These are phyloP conservation scores for Eurystomus glaucurus DNA, from an alignment of 2,797 vertebrate genomes.

Conservation along the genomic window DNA sequence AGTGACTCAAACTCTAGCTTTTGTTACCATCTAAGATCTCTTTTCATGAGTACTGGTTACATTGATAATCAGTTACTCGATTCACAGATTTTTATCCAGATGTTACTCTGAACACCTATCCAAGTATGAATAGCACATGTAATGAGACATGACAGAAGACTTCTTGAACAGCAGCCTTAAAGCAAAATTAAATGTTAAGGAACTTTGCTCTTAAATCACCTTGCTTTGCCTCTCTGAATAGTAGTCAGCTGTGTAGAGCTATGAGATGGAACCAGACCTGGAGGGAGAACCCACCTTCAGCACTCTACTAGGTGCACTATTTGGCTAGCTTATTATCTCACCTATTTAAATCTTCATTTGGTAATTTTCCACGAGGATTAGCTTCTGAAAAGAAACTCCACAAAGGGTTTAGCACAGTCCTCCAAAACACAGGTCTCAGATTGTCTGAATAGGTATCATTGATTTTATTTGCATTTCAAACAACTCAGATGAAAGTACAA, in stretches of 20 bases:
- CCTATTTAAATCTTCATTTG: conserved; percentile 16
- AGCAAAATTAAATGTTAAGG: background rate
- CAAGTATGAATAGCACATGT: background rate
- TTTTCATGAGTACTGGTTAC: background rate
- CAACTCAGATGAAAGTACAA: conserved; percentile 30
- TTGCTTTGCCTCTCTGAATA: background rate
- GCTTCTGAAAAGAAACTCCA: conserved; percentile 2
- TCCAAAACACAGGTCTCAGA: background rate
- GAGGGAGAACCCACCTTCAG: background rate
- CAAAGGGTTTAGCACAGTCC: background rate
- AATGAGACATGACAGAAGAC: background rate
- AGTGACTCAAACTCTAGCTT: conserved; percentile 1
- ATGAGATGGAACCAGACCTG: background rate
- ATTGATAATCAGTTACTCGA: background rate
- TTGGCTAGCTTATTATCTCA: background rate
- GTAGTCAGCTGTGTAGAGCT: background rate
- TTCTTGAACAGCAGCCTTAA: background rate
- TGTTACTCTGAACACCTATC: background rate
- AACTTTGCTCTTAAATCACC: background rate
- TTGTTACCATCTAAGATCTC: background rate
- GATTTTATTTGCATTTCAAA: conserved; percentile 63
- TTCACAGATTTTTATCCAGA: background rate
- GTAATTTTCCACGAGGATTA: conserved; percentile 21
- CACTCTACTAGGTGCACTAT: background rate
- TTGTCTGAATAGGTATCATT: conserved; percentile 9